Conservation (phyloP, 92 coral and sea anemone genomes). For the Palythoa grandiflora region DNA sequence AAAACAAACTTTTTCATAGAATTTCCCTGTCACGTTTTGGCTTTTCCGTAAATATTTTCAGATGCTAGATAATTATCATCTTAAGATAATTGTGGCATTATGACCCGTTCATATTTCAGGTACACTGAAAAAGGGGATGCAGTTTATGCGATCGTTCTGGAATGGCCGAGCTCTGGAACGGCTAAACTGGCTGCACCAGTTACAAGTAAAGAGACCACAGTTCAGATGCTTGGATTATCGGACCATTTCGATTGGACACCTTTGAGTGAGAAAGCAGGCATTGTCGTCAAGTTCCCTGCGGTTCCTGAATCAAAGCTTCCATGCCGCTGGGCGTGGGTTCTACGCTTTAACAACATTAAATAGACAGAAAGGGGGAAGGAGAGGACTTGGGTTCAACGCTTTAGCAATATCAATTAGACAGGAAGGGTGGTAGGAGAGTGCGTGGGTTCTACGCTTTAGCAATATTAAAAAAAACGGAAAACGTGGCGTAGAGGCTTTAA, state of each 20-base stretch:
- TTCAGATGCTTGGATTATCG: conserved; percentile 86
- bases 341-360: conserved; percentile 69
- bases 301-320: conserved; percentile 83
- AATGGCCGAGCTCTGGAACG: conserved; percentile 82
- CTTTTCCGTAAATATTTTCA: too few species aligned
- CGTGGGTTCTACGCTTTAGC: conserved; percentile 87
- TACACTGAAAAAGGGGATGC: conserved; percentile 79
- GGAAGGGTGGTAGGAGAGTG: conserved; percentile 4
- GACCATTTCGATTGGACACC: conserved; percentile 80
- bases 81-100: too few species aligned
- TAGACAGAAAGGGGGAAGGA: not conserved
- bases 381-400: conserved; percentile 93
- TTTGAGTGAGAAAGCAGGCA: conserved; percentile 61
- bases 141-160: conserved; percentile 86
- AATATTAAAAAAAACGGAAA: conserved; percentile 36
- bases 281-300: conserved; percentile 77
- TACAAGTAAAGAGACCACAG: conserved; percentile 56
- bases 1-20: too few species aligned
- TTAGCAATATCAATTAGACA: conserved; percentile 50
- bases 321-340: conserved; percentile 94
- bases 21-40: too few species aligned
- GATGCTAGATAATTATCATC: too few species aligned
- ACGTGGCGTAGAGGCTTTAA: too few species aligned
- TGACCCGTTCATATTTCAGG: conserved; percentile 52
- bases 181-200: conserved; percentile 74